Conservation (phyloP, 2,113 vertebrate genomes). For the Seriola dumerili region DNA sequence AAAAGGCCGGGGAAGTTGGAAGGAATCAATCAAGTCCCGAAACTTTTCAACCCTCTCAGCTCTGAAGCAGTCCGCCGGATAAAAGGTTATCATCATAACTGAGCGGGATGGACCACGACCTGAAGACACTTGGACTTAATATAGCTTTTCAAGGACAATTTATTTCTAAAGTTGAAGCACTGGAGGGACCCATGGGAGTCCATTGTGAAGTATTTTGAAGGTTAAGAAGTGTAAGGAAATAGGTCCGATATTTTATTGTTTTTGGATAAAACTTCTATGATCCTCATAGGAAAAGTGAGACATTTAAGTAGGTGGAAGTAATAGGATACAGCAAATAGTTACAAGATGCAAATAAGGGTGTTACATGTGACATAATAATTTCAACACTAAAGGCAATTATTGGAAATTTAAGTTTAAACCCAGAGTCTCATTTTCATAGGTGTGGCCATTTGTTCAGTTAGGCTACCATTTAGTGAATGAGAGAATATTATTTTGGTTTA, state of each 20-base stretch:
- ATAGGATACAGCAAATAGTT: not conserved
- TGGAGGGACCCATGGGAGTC: not conserved
- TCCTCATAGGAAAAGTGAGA: not conserved
- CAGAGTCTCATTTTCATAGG: not conserved
- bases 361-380: no score
- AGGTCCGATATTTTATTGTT: not conserved
- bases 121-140: conserved; percentile 24
- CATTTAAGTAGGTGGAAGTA: not conserved
- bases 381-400: no score
- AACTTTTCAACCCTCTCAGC: conserved; percentile 58
- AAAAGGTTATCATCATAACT: conserved; percentile 62
- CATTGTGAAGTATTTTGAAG: not conserved
- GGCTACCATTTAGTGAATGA: no score
- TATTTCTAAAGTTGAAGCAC: conserved; percentile 1
- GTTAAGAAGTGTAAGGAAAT: not conserved
- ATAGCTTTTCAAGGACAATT: conserved; percentile 30
- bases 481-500: no score
- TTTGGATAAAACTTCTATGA: not conserved
- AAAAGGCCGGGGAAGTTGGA: conserved; percentile 64
- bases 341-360: not conserved
- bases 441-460: no score
- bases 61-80: conserved; percentile 29
- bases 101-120: conserved; percentile 39
- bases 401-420: no score
- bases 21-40: conserved; percentile 71